These are phyloP conservation scores for Tenthredo distinguenda DNA, from an alignment of 2,888 invertebrate species.

Conservation along the genomic window DNA sequence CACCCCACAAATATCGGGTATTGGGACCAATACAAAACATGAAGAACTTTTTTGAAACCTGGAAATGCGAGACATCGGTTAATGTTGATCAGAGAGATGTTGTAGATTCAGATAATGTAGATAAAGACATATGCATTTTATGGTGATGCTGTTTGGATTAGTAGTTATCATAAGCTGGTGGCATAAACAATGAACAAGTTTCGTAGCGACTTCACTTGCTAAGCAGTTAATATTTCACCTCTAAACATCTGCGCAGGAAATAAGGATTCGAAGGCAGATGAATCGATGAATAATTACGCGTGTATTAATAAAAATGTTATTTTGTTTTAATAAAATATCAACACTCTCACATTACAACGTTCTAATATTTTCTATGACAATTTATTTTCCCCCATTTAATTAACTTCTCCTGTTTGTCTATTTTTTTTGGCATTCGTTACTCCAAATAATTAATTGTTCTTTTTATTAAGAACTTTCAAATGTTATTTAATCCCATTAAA, in stretches of 20 bases:
- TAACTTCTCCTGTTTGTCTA: neutral
- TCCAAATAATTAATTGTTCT: neutral
- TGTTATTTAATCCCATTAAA: neutral
- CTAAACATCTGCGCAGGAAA: neutral
- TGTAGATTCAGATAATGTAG: neutral
- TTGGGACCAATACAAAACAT: slow-evolving; percentile 36
- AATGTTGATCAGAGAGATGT: neutral
- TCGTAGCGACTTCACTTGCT: neutral
- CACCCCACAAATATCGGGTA: slow-evolving; percentile 39
- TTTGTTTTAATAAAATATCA: slow-evolving; percentile 54
- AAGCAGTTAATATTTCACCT: neutral
- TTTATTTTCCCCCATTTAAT: neutral
- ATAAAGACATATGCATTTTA: slow-evolving; percentile 24
- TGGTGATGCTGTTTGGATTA: slow-evolving; percentile 21
- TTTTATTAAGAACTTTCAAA: neutral
- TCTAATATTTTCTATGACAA: slow-evolving; percentile 33
- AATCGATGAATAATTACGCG: neutral
- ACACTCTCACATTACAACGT: slow-evolving; percentile 44
- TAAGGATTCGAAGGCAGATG: neutral
- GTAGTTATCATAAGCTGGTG: neutral
- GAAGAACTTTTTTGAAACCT: slow-evolving; percentile 21
- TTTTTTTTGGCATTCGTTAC: neutral
- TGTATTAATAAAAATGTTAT: slow-evolving; percentile 44
- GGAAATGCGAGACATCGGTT: neutral
- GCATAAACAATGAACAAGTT: neutral